A percentile compares a stretch with the other conserved stretches of the same genome.
phyloP scores from a whole-genome alignment of 2,888 invertebrate species.

The Cryptocephalus moraei region DNA sequence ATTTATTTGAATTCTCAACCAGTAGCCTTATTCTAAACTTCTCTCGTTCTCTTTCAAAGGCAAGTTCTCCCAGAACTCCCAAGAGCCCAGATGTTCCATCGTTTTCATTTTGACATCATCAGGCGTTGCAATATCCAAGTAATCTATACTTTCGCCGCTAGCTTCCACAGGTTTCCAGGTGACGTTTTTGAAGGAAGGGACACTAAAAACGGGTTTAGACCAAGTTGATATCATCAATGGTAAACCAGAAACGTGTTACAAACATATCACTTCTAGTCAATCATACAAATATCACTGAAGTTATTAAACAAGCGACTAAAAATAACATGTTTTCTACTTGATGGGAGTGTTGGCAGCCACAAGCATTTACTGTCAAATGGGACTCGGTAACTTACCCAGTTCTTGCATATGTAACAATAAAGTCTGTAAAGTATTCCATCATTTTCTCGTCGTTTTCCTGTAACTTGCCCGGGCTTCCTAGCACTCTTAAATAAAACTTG shows the following conservation, averaged over 20 bases:
- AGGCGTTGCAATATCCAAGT: slow-evolving; percentile 14
- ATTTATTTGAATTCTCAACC: too few relatives aligned
- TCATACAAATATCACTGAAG: too few relatives aligned
- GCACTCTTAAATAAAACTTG: slow-evolving; percentile 14
- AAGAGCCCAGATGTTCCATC: slow-evolving; percentile 12
- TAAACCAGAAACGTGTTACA: too few relatives aligned
- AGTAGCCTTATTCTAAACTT: slow-evolving; percentile 2
- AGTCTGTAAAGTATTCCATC: slow-evolving; percentile 21
- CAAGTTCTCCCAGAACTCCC: slow-evolving; percentile 19
- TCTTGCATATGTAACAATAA: slow-evolving; percentile 20
- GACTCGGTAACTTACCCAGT: slow-evolving; percentile 15
- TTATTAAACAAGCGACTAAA: too few relatives aligned
- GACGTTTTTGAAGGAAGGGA: slow-evolving; percentile 12
- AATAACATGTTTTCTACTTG: too few relatives aligned
- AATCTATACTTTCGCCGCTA: slow-evolving; percentile 12
- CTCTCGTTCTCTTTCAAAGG: slow-evolving; percentile 19
- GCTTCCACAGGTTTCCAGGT: slow-evolving; percentile 17
- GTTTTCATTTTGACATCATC: slow-evolving; percentile 16
- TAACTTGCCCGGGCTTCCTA: slow-evolving; percentile 11
- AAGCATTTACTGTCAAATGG: too few relatives aligned
- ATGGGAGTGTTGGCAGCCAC: too few relatives aligned
- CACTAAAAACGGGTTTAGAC: slow-evolving; percentile 11
- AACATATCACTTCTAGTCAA: too few relatives aligned
- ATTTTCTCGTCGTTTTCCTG: slow-evolving; percentile 18
- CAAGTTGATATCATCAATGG: too few relatives aligned